These are phyloP conservation scores for Colletes gigas DNA, from an alignment of 1,140 invertebrate species.

Conservation along the genomic window DNA sequence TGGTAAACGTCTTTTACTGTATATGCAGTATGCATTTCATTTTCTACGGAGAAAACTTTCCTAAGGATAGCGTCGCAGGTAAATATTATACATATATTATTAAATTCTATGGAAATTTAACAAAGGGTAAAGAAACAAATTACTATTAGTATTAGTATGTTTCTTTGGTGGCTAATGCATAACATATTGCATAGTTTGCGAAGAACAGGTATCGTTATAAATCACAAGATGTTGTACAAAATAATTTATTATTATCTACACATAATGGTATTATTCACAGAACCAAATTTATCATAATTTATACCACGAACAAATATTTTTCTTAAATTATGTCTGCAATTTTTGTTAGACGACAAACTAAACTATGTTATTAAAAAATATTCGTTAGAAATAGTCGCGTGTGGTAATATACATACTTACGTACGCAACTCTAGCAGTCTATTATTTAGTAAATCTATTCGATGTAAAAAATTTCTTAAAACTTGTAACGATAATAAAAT, in stretches of 20 bases:
- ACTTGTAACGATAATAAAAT: neutral
- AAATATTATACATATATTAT: too few species aligned
- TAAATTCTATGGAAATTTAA: too few species aligned
- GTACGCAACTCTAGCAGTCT: neutral
- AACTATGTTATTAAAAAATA: neutral
- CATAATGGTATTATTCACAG: neutral
- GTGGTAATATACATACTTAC: neutral
- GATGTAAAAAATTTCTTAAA: neutral
- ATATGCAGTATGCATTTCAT: too few species aligned
- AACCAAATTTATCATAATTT: neutral
- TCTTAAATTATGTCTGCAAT: neutral
- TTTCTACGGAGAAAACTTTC: too few species aligned
- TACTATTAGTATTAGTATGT: too few species aligned
- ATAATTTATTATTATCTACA: slow-evolving; percentile 14
- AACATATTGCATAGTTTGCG: neutral
- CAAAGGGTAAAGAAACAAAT: too few species aligned
- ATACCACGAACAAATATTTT: neutral
- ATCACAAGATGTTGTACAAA: slow-evolving; percentile 11
- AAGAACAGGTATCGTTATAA: neutral
- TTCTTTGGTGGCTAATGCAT: neutral
- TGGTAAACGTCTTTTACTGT: too few species aligned
- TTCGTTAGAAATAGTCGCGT: neutral
- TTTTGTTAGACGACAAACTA: neutral
- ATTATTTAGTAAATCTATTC: neutral
- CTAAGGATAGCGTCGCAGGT: too few species aligned